Evolutionary conservation across 2,797 vertebrate species (phyloP).

Genomic region (Channallabes apus): DNA sequence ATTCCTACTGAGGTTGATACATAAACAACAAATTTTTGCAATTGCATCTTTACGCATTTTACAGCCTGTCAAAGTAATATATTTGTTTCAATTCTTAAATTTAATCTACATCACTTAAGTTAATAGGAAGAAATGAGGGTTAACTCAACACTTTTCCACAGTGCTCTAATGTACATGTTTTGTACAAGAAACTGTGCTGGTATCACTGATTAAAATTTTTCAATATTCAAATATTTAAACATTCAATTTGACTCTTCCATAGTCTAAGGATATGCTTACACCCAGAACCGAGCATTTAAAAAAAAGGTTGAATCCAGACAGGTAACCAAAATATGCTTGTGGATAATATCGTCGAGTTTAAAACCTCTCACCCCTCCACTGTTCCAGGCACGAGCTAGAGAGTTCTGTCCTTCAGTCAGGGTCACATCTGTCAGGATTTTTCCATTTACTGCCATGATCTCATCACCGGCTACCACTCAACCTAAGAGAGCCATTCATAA

Average conservation of each 20-base stretch:
- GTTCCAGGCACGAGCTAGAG: conserved; percentile 87
- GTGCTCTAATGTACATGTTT: background rate
- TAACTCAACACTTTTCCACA: too few species aligned
- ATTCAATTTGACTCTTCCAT: background rate
- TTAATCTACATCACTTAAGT: too few species aligned
- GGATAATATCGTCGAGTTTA: background rate
- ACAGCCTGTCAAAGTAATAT: too few species aligned
- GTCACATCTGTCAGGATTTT: conserved; percentile 85
- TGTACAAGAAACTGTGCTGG: background rate
- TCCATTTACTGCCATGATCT: conserved; percentile 95
- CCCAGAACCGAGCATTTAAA: background rate
- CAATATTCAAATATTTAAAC: background rate
- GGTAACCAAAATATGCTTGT: background rate
- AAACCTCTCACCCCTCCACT: conserved; percentile 85
- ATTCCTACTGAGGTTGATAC: too few species aligned
- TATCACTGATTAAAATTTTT: background rate
- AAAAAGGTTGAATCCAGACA: background rate
- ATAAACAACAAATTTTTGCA: too few species aligned
- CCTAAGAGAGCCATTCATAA: conserved; percentile 71
- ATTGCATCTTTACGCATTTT: too few species aligned
- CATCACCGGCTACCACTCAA: conserved; percentile 92
- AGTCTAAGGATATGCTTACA: background rate
- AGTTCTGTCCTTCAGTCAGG: conserved; percentile 86
- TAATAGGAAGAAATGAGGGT: too few species aligned
- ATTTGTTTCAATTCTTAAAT: too few species aligned